These are phyloP conservation scores for Tragelaphus scriptus DNA, from an alignment of 2,113 vertebrate genomes.

Conservation along the genomic window DNA sequence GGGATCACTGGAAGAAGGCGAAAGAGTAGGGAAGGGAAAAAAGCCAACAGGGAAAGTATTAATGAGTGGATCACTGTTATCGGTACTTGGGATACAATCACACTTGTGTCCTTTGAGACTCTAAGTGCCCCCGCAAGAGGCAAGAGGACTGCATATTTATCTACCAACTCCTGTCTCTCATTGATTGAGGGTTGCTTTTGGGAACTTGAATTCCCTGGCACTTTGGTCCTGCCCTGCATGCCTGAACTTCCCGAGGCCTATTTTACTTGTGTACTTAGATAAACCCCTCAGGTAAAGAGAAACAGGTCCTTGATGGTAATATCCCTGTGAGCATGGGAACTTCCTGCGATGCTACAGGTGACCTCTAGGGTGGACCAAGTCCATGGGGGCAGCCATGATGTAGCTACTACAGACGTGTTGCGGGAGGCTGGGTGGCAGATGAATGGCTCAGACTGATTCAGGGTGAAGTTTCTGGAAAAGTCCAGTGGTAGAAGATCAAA, in stretches of 20 bases:
- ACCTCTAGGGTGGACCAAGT: not conserved
- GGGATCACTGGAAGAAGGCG: not conserved
- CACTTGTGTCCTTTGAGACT: not conserved
- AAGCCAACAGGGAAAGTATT: not conserved
- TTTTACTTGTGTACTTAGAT: not conserved
- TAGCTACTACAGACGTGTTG: too few relatives aligned
- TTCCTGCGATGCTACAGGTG: too few relatives aligned
- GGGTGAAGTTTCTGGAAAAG: conserved; percentile 42
- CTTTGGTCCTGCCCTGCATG: not conserved
- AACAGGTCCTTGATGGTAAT: not conserved
- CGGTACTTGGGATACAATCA: not conserved
- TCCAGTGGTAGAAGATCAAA: conserved; percentile 20
- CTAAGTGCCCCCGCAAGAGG: not conserved
- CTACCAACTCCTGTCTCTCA: not conserved
- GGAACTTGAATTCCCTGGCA: not conserved
- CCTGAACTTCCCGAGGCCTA: not conserved
- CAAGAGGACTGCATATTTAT: not conserved
- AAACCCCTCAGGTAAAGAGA: not conserved
- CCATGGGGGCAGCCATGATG: fast-evolving
- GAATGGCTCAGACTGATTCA: not conserved
- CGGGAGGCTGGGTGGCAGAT: not conserved
- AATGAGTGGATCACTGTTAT: not conserved
- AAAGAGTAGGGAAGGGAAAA: not conserved
- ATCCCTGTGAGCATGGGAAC: fast-evolving
- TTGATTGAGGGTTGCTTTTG: not conserved